Conservation (phyloP, 2,113 vertebrate species). For the Periophthalmus modestus region DNA sequence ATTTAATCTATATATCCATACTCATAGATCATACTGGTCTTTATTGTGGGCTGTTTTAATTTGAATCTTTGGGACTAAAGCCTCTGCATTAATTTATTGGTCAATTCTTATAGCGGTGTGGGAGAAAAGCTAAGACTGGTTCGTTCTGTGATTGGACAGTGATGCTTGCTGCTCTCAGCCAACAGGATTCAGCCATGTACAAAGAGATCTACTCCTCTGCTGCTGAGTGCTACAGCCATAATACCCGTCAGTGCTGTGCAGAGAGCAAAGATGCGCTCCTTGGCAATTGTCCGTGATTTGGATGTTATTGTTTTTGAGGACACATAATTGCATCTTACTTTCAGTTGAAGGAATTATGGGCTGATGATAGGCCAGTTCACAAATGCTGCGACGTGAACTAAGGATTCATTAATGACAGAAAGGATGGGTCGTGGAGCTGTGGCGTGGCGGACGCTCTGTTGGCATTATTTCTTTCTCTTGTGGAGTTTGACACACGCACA, state of each 20-base stretch:
- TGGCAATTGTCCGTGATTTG: not conserved
- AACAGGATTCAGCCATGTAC: constrained; percentile 32
- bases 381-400: not conserved
- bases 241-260: constrained; percentile 6
- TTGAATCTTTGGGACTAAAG: no score
- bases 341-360: not conserved
- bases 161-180: constrained; percentile 15
- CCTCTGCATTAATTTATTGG: no score
- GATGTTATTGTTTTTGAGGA: constrained; percentile 1
- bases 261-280: constrained; percentile 11
- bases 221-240: constrained; percentile 3
- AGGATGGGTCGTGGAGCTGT: constrained; percentile 60
- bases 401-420: constrained; percentile 61
- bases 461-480: constrained; percentile 67
- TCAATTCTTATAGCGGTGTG: no score
- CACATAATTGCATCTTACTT: not conserved
- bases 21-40: no score
- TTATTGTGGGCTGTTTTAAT: no score
- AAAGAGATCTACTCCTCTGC: constrained; percentile 48
- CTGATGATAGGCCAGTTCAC: not conserved
- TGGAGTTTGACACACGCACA: constrained; percentile 77
- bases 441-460: constrained; percentile 74
- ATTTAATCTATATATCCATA: no score
- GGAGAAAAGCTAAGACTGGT: no score
- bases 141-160: constrained; percentile 40